phyloP scores from a whole-genome alignment of 2,888 invertebrate species.

The Achlya flavicornis region DNA sequence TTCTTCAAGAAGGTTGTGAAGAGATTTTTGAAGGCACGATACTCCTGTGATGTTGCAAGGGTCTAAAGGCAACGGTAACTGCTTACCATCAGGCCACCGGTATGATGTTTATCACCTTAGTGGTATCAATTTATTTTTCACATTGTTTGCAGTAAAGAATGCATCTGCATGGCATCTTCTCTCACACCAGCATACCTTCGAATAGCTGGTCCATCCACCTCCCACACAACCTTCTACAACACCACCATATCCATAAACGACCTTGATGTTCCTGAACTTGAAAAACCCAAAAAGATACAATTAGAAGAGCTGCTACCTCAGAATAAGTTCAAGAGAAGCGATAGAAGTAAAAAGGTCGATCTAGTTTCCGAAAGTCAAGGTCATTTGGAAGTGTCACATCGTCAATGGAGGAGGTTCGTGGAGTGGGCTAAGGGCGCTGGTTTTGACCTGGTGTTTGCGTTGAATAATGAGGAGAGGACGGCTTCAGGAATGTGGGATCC shows the following conservation, averaged over 20 bases:
- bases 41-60: no score
- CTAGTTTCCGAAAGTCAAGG: slow-evolving; percentile 19
- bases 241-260: slow-evolving; percentile 60
- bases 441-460: slow-evolving; percentile 87
- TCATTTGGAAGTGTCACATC: slow-evolving; percentile 45
- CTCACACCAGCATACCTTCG: slow-evolving; percentile 89
- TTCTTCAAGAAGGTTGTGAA: no score
- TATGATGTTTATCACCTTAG: no score
- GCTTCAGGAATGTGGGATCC: slow-evolving; percentile 86
- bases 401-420: slow-evolving; percentile 66
- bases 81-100: no score
- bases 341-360: slow-evolving; percentile 18
- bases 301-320: slow-evolving; percentile 18
- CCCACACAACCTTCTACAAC: slow-evolving; percentile 71
- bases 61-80: no score
- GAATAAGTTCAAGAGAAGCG: not conserved
- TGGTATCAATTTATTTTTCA: not conserved
- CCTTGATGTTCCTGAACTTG: slow-evolving; percentile 15
- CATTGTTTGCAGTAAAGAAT: slow-evolving; percentile 75
- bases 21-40: no score
- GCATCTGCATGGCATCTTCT: slow-evolving; percentile 86
- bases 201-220: slow-evolving; percentile 87
- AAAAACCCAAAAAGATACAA: slow-evolving; percentile 27
- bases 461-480: slow-evolving; percentile 84
- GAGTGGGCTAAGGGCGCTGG: slow-evolving; percentile 83